phyloP scores from a whole-genome alignment of 1,140 invertebrate species.

The Asobara japonica region DNA sequence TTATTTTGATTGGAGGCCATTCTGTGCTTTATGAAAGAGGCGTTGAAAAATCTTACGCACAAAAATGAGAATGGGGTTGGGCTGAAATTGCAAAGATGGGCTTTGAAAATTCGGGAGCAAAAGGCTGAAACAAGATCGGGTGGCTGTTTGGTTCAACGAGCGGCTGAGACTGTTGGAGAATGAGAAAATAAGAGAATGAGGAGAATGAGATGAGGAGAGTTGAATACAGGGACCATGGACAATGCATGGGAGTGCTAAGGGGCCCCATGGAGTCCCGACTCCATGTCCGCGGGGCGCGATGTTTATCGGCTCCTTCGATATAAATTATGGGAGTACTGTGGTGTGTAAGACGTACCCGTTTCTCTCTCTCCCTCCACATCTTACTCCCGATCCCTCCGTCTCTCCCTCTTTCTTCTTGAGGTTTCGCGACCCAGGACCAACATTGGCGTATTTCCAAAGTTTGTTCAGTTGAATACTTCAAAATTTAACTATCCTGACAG shows the following conservation, averaged over 20 bases:
- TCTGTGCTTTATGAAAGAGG: not conserved
- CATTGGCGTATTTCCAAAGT: not conserved
- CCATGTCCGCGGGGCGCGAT: slow-evolving; percentile 56
- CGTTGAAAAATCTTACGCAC: not conserved
- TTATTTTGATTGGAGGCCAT: not conserved
- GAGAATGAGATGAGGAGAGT: slow-evolving; percentile 32
- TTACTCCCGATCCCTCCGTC: not conserved
- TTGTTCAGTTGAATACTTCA: not conserved
- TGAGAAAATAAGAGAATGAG: slow-evolving; percentile 6
- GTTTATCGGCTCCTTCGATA: slow-evolving; percentile 61
- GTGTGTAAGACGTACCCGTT: slow-evolving; percentile 12
- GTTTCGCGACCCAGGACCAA: not conserved
- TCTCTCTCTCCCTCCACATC: not conserved
- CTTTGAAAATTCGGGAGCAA: slow-evolving; percentile 16
- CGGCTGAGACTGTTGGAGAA: not conserved
- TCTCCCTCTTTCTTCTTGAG: not conserved
- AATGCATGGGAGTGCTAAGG: slow-evolving; percentile 48
- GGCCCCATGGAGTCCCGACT: slow-evolving; percentile 49
- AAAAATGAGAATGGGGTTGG: not conserved
- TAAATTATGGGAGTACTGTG: slow-evolving; percentile 55
- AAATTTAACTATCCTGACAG: too few relatives aligned
- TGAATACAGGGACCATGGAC: slow-evolving; percentile 42
- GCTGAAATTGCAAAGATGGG: not conserved
- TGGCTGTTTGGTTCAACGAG: not conserved
- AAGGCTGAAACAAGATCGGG: slow-evolving; percentile 5